Base-by-base conservation (phyloP, 2,797 vertebrate genomes). In the Onychomys torridus region DNA sequence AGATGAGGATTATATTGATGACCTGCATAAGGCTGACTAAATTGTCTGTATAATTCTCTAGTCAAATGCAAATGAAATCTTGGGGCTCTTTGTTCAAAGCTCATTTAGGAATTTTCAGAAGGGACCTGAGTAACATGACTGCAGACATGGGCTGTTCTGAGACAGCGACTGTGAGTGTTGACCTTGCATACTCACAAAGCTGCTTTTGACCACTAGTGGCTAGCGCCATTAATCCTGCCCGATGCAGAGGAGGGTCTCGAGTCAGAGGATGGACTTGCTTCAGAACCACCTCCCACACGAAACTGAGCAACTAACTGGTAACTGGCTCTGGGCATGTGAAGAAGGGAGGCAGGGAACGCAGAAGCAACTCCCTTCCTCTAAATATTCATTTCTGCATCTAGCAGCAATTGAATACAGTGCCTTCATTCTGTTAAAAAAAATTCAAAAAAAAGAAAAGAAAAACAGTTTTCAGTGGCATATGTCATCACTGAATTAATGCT, bases 381-480 rank as follows among this genome's bases (percentile, higher is more conserved):
- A 8, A 16, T 37, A 78, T 94, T 81, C 67, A 84, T 63, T 55
- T 90, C 77, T 75, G 87, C 73, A 91, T 76, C 94, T 61, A 87
- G 83, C 81, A 96, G 93, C 78, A 87, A 90, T 40, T 55, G 71
- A 97, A 75, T 91, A 82, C 91, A 96, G 93, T 91, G 94, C 37
- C 73, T 97, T 91, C 89, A 88, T 96, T 97, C 94, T 97, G 97
- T 88, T 96, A 93, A 92, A 98, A 91, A 97, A 98, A 46, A 75
- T 82, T 76, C 95, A 93, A 90, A 94, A 83, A 96, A 79, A 92
- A 97, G 96, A 96, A 97, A 97, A 97, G 96, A 97, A 98, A 99
- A 98, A 98, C 98, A 98, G 98, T 98, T 99, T 98, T 98, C 98
- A 98, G 98, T 98, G 98, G 98, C 98, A 98, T 99, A 99, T 98